Conservation (phyloP, 2,888 invertebrate species). For the Metallyticus violacea region DNA sequence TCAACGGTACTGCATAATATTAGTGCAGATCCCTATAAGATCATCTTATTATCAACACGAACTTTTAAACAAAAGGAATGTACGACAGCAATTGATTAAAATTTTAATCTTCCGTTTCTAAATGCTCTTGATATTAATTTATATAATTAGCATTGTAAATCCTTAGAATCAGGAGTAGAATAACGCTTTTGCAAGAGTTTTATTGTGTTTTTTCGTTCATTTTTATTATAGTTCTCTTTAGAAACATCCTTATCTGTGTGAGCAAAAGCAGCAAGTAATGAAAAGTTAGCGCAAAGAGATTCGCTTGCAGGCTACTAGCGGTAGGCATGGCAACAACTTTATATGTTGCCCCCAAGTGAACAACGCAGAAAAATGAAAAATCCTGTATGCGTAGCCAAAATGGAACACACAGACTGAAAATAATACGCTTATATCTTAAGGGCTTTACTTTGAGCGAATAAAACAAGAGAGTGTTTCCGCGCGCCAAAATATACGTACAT, state of each 20-base stretch:
- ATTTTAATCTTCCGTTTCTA: too few relatives aligned
- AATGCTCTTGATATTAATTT: too few relatives aligned
- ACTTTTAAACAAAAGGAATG: too few relatives aligned
- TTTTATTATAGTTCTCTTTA: too few relatives aligned
- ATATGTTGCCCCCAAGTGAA: not conserved
- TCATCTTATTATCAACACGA: too few relatives aligned
- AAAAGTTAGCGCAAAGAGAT: not conserved
- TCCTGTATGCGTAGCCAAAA: not conserved
- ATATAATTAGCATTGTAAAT: too few relatives aligned
- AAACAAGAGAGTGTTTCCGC: not conserved
- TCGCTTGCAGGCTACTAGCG: not conserved
- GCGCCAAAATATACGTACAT: not conserved
- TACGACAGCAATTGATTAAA: too few relatives aligned
- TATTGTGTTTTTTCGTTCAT: too few relatives aligned
- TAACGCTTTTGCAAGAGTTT: too few relatives aligned
- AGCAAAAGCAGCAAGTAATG: not conserved
- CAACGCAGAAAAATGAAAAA: not conserved
- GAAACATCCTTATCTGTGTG: not conserved
- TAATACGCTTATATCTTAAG: not conserved
- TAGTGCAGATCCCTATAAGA: too few relatives aligned
- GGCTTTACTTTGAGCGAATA: not conserved
- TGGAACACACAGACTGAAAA: not conserved
- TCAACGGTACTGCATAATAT: too few relatives aligned
- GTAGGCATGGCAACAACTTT: not conserved
- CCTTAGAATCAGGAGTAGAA: too few relatives aligned